Base-by-base conservation (phyloP, 2,888 invertebrate genomes). In the Thera britannica region DNA sequence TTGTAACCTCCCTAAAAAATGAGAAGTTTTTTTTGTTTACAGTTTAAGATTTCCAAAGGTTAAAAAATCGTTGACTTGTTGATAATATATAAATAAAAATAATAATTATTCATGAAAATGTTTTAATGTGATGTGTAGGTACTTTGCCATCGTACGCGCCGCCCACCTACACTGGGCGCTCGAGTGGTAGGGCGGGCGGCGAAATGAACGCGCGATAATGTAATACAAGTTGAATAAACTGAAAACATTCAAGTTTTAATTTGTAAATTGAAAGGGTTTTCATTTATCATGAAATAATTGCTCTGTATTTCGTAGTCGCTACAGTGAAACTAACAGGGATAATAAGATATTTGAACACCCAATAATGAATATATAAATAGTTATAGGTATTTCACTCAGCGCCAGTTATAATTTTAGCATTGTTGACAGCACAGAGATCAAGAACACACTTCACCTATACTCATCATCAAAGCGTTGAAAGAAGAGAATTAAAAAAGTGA, bases 381-480 rank as follows among this genome's bases (percentile, higher is more conserved):
- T 38, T 38, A 6, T 38, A 5, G 38, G 0, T 38, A 3, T 38
- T 38, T 38, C 38, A 38, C 38, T 3, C 38, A 3, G 38, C 4
- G 38, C 38, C 5, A 38, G 38, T 41, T 41, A 41, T 41, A 7
- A 41, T 41, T 41, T 7, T 41, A 41, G 6, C 46, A 44, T 54
- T 65, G 44, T 46, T 46, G 58, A 44, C 57, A 65, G 2, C 23
- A 56, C 62, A 58, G 57, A 63, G 62, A 72, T 66, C 60, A 55
- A 61, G 61, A 75, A 75, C 77, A 78, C 66, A 58, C 56, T 65
- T 80, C 76, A 85, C 88, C 88, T 89, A 88, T 85, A 86, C 81
- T 84, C 84, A 87, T 87, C 85, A 86, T 89, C 88, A 88, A 88
- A 87, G 87, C 81, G 85, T 83, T 83, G 83, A 86, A 87, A 88